A percentile compares a stretch with the other conserved stretches of the same genome.
These are phyloP conservation scores for Dicroscelio sp. DNA, from an alignment of 2,888 invertebrate species.

Conservation along the genomic window DNA sequence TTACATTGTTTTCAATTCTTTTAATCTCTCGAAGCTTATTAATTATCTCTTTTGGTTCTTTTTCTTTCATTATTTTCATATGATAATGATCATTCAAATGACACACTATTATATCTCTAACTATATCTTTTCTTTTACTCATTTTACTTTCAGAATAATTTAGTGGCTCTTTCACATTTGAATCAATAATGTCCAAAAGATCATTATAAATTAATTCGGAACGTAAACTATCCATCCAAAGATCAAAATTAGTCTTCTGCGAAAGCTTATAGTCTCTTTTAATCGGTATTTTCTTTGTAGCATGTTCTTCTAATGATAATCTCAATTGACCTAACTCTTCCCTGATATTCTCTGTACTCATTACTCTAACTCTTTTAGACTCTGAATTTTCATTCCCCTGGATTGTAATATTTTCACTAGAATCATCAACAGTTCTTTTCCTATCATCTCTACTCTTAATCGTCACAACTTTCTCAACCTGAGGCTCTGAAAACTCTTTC, in stretches of 20 bases:
- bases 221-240: constrained; percentile 76
- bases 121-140: constrained; percentile 58
- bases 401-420: too few relatives aligned
- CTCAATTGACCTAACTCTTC: not conserved
- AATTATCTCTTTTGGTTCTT: constrained; percentile 31
- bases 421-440: too few relatives aligned
- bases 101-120: constrained; percentile 20
- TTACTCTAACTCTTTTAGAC: not conserved
- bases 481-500: too few relatives aligned
- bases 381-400: not conserved
- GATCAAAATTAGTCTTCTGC: constrained; percentile 67
- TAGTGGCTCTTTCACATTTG: not conserved
- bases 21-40: constrained; percentile 59
- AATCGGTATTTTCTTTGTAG: not conserved
- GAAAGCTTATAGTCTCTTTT: constrained; percentile 39
- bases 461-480: too few relatives aligned
- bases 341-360: not conserved
- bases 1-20: constrained; percentile 72
- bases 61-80: not conserved
- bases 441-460: too few relatives aligned
- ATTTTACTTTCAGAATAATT: not conserved
- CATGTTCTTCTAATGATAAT: not conserved
- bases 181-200: not conserved
- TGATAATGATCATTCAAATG: not conserved
- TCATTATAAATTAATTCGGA: not conserved